Evolutionary conservation across 1,140 invertebrate genomes (phyloP), one percentile per base, ranked within the genome.

Genomic region (Choristoneura fumiferana): DNA sequence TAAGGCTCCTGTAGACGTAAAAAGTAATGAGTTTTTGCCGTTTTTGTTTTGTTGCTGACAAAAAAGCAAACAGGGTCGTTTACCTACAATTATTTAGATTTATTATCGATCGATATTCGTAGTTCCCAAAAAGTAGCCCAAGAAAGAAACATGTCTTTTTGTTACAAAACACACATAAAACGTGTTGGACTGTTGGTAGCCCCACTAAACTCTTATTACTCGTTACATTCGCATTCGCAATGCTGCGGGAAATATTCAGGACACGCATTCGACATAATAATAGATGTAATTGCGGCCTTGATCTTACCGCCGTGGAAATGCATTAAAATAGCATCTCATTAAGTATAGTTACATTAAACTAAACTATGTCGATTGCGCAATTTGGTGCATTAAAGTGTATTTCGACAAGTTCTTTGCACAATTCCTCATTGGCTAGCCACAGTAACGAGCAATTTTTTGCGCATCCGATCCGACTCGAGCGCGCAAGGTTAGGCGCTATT

Each of bases 351-450:
- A 49, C 43, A 33, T 45, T 22, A 49, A 49, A 43, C 40, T 22
- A 4, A 18, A 49, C 22, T 49, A 13, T 49, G n/a, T 29, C 10
- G 10, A 22, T 45, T 45, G 40, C 43, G 18, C 22, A 33, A 49
- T 33, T 49, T 22, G 18, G 43, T 29, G 10, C 43, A 49, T 49
- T 29, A 49, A 49, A 10, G 4, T 2, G 10, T 29, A 49, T 49
- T 29, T 3, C 43, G 52, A 58, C 52, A 39, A 56, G 43, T 56
- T 29, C 22, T 59, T 60, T 59, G 17, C 45, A 36, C 57, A 58
- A 56, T 57, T n/a, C 33, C n/a, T 14, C 62, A 4, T 43, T 13
- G 43, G n/a, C 43, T 22, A 17, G 17, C 18, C 10, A 8, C 13
- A 14, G 10, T 49, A 29, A 49, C 4, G 18, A 49, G 43, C 43